Evolutionary conservation across 2,888 invertebrate genomes (phyloP).

Genomic region (Taphrorychus bicolor): DNA sequence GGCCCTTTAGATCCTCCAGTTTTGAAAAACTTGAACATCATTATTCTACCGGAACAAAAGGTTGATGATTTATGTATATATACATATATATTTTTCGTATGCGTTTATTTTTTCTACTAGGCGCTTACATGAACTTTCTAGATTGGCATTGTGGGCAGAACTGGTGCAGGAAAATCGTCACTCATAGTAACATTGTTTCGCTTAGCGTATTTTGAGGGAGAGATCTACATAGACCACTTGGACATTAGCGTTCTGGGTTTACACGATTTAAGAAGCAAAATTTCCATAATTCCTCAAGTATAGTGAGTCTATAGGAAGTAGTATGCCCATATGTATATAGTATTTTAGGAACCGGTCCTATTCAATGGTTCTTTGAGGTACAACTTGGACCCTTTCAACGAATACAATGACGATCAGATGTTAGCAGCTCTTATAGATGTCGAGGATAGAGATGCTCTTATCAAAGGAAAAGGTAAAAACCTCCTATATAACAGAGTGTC

Average conservation of each 20-base stretch:
- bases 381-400: slow-evolving; percentile 72
- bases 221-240: slow-evolving; percentile 64
- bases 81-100: too few species aligned
- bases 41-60: slow-evolving; percentile 63
- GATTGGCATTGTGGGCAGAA: slow-evolving; percentile 66
- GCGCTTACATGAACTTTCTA: too few species aligned
- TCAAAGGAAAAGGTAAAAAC: slow-evolving; percentile 54
- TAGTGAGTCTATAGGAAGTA: neutral
- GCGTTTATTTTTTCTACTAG: too few species aligned
- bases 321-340: neutral
- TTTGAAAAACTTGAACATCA: slow-evolving; percentile 64
- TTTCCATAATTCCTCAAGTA: slow-evolving; percentile 70
- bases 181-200: slow-evolving; percentile 66
- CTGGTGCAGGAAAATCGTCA: slow-evolving; percentile 67
- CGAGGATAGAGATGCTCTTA: slow-evolving; percentile 60
- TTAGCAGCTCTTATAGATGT: slow-evolving; percentile 56
- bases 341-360: slow-evolving; percentile 66
- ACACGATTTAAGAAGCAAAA: slow-evolving; percentile 64
- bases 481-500: neutral
- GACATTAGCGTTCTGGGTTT: slow-evolving; percentile 61
- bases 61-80: too few species aligned
- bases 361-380: slow-evolving; percentile 70
- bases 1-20: slow-evolving; percentile 68
- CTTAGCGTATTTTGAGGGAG: slow-evolving; percentile 63
- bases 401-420: slow-evolving; percentile 56